Conservation (phyloP, 2,113 vertebrate genomes). For the Speoplatyrhinus poulsoni region DNA sequence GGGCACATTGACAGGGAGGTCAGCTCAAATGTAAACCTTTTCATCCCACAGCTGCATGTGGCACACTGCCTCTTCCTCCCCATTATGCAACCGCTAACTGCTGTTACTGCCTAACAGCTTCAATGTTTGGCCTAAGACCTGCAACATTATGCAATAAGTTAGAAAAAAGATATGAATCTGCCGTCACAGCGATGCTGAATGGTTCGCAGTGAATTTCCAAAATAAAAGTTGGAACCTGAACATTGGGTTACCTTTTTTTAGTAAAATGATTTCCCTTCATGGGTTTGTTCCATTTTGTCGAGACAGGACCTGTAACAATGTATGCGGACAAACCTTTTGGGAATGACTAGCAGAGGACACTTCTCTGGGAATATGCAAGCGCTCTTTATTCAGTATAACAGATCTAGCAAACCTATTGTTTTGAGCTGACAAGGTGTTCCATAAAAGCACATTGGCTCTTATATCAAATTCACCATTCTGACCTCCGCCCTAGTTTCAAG, state of each 20-base stretch:
- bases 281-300: slow-evolving; percentile 59
- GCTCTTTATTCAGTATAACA: slow-evolving; percentile 67
- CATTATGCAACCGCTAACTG: slow-evolving; percentile 71
- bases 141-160: slow-evolving; percentile 29
- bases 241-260: slow-evolving; percentile 37
- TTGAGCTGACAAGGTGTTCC: slow-evolving; percentile 78
- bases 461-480: slow-evolving; percentile 77
- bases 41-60: slow-evolving; percentile 35
- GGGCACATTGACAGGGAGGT: slow-evolving; percentile 49
- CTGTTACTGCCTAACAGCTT: slow-evolving; percentile 58
- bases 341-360: slow-evolving; percentile 66
- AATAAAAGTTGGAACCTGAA: too few relatives aligned
- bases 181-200: slow-evolving; percentile 34
- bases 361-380: slow-evolving; percentile 73
- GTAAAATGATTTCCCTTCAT: slow-evolving; percentile 60
- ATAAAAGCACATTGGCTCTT: slow-evolving; percentile 69
- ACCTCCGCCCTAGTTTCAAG: slow-evolving; percentile 77
- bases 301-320: slow-evolving; percentile 55
- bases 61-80: slow-evolving; percentile 22
- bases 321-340: slow-evolving; percentile 77
- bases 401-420: slow-evolving; percentile 76
- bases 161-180: slow-evolving; percentile 37
- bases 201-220: not conserved
- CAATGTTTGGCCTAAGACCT: slow-evolving; percentile 39
- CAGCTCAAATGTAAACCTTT: slow-evolving; percentile 66